Evolutionary conservation across 2,113 vertebrate genomes (phyloP), one percentile per base, ranked within the genome.

Genomic region (Turdus rufiventris): DNA sequence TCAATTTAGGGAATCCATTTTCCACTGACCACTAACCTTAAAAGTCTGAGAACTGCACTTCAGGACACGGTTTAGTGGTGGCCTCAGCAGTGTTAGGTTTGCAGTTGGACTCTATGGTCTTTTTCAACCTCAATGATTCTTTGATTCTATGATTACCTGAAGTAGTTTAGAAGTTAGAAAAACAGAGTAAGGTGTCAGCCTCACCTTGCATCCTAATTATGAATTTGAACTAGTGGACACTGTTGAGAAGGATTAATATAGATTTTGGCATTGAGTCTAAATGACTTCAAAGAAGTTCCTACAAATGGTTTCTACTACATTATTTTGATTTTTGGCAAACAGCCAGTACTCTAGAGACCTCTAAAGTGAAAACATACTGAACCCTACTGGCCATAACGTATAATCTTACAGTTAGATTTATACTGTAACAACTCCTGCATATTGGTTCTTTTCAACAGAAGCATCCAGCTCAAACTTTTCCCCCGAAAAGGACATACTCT

Each of bases 351-450:
- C 29, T 18, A 53, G 42, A 70, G 38, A 80, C 42, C 29, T 85
- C 31, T 82, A 45, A 72, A 88, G 10, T 70, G 43, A 94, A 96
- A 96, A 92, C 51, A 91, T 43, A 95, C 56, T 90, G 88, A 93
- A 95, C 85, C 19, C 71, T 90, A 85, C 66, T 86, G 65, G 76
- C 36, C 88, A 40, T 47, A 89, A 84, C 0, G 0, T 34, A 80
- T 15, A 61, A 66, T 50, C 81, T 91, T 88, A 62, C 45, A 62
- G 42, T 42, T 70, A 51, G 4, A 10, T 48, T 75, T 75, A 57
- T 23, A 80, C 8, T 51, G 0, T 40, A 71, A 38, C 43, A 88
- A 43, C 18, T 83, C 31, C 24, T 54, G 24, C 19, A 80, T 80
- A 86, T 2, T 34, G 18, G 18, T 80, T 84, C 48, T 63, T 70